Evolutionary conservation across 1,140 invertebrate genomes (phyloP).

Genomic region (Macrobrachium nipponense): DNA sequence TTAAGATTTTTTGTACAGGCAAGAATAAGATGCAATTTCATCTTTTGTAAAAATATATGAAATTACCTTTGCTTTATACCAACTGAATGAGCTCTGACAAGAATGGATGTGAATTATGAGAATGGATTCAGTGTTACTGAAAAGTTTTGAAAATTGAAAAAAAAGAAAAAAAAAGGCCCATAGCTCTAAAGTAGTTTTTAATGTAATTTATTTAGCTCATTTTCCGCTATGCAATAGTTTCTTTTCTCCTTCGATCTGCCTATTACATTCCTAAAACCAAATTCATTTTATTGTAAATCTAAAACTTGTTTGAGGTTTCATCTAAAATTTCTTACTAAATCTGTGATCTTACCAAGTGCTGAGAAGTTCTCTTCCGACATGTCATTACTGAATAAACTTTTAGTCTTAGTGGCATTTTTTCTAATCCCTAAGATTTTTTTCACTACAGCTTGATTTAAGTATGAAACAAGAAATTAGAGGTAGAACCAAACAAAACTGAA

Average conservation of each 20-base stretch:
- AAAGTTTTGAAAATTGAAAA: neutral
- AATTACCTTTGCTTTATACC: no score
- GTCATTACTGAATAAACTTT: constrained; percentile 61
- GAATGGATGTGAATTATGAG: no score
- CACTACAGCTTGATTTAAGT: no score
- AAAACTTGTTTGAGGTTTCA: constrained; percentile 35
- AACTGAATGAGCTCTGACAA: no score
- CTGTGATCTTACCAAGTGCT: constrained; percentile 60
- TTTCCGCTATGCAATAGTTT: constrained; percentile 28
- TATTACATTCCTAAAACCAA: constrained; percentile 49
- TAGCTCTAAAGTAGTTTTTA: neutral
- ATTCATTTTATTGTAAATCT: constrained; percentile 30
- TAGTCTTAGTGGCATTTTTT: constrained; percentile 35
- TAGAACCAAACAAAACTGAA: no score
- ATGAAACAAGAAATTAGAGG: no score
- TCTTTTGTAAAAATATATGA: no score
- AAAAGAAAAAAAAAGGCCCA: no score
- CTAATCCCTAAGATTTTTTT: neutral
- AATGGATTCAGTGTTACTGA: no score
- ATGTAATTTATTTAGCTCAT: constrained; percentile 14
- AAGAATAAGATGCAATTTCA: neutral
- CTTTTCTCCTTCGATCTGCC: constrained; percentile 31
- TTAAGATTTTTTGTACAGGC: neutral
- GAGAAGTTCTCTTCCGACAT: constrained; percentile 61
- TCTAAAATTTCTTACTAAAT: constrained; percentile 58